Evolutionary conservation across 2,797 vertebrate genomes (phyloP).

Genomic region (Karalla daura): DNA sequence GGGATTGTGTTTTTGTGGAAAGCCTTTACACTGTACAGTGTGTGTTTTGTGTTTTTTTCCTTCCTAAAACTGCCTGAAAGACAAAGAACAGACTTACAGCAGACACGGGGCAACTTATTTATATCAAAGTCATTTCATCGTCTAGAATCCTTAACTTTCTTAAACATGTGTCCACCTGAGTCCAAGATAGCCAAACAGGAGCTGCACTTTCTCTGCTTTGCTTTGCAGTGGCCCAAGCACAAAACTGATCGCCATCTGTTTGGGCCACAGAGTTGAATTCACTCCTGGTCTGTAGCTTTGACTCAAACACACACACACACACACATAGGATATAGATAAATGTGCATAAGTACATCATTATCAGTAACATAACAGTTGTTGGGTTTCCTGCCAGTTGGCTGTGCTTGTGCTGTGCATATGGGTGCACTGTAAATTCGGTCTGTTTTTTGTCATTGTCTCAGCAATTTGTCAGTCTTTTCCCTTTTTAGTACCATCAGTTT

Average conservation of each 20-base stretch:
- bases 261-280: constrained; percentile 25
- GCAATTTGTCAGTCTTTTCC: neutral
- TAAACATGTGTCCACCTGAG: constrained; percentile 18
- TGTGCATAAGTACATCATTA: constrained; percentile 26
- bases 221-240: constrained; percentile 39
- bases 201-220: constrained; percentile 22
- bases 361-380: constrained; percentile 6
- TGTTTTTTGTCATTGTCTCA: neutral
- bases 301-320: constrained; percentile 26
- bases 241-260: constrained; percentile 46
- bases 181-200: constrained; percentile 43
- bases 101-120: constrained; percentile 24
- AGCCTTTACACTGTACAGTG: neutral
- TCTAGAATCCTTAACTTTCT: constrained; percentile 11
- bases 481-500: neutral
- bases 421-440: neutral
- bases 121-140: constrained; percentile 21
- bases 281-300: constrained; percentile 31
- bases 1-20: constrained; percentile 13
- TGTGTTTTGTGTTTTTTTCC: neutral
- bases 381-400: constrained; percentile 4
- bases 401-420: neutral
- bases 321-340: constrained; percentile 13
- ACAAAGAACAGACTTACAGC: constrained; percentile 2
- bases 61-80: constrained; percentile 23